phyloP scores from a whole-genome alignment of 1,140 invertebrate species.

The Bathynomus jamesi region DNA sequence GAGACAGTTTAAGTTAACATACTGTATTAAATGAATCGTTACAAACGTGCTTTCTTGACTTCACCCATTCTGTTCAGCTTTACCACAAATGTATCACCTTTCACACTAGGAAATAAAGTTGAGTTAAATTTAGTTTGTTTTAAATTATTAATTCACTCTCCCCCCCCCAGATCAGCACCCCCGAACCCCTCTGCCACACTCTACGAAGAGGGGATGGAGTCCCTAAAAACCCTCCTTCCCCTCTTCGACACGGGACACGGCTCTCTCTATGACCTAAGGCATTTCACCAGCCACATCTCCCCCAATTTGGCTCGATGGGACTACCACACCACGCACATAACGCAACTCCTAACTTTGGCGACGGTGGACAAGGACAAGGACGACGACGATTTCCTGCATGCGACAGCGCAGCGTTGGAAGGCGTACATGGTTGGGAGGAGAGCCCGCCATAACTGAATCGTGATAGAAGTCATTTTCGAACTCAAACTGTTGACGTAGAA shows the following conservation, averaged over 20 bases:
- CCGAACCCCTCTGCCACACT: constrained; percentile 48
- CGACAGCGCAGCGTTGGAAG: constrained; percentile 86
- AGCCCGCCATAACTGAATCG: constrained; percentile 74
- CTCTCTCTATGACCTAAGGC: constrained; percentile 92
- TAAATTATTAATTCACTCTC: too few species aligned
- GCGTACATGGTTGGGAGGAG: constrained; percentile 91
- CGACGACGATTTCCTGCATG: constrained; percentile 68
- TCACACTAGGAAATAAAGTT: too few species aligned
- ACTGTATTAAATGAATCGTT: too few species aligned
- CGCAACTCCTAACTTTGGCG: constrained; percentile 81
- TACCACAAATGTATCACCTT: too few species aligned
- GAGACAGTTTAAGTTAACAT: too few species aligned
- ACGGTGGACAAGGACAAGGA: constrained; percentile 58
- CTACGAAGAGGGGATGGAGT: constrained; percentile 76
- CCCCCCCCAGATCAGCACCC: neutral
- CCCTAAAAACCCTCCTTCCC: constrained; percentile 79
- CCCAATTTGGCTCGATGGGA: constrained; percentile 91
- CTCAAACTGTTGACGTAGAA: too few species aligned
- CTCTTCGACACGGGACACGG: constrained; percentile 92
- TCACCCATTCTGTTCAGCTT: too few species aligned
- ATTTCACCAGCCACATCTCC: constrained; percentile 72
- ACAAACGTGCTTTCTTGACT: too few species aligned
- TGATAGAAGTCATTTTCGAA: too few species aligned
- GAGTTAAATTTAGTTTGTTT: too few species aligned
- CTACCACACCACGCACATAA: constrained; percentile 94